Base-by-base conservation (phyloP, 2,888 invertebrate genomes). In the Nebria salina region DNA sequence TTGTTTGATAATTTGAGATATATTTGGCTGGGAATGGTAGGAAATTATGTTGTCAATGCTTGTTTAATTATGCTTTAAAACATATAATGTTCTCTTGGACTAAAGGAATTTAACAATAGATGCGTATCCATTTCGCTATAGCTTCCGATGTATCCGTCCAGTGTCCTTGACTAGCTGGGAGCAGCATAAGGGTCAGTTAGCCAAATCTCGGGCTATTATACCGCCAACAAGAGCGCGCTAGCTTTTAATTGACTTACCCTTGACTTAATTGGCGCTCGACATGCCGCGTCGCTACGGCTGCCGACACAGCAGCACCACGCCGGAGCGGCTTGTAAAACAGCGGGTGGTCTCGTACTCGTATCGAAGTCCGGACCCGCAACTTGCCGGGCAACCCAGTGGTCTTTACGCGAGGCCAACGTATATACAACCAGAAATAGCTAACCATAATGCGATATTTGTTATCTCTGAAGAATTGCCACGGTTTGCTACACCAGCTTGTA, bases 181-280 rank as follows among this genome's bases (percentile, higher is more conserved):
- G 84, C 84, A 83, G 84, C 83, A 82, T 75, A 54, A 84, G 84
- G 85, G 85, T 84, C 85, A 83, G 84, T 85, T 84, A 83, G 83
- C 84, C 84, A 84, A 86, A 86, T 86, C 86, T 85, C 84, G 3
- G 84, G 82, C 83, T 83, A 84, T 85, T 86, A 85, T 77, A 84
- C 83, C 20, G 20, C 20, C 20, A 20, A 20, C 20, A 20, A 20
- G 20, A 83, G 84, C 84, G 84, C 83, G 83, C 84, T 83, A 83
- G 83, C 82, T 83, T 85, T 85, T 85, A 86, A 86, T 86, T 86
- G 85, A 86, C 86, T 84, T 82, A 85, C 85, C 85, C 86, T 85
- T 84, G 84, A 85, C 85, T 86, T 86, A 86, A 86, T 86, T 86
- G 86, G 81, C 84, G 83, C 83, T 77, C 80, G 83, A 83, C 84